phyloP scores from a whole-genome alignment of 2,888 invertebrate genomes.

The Leucophenga maculata region DNA sequence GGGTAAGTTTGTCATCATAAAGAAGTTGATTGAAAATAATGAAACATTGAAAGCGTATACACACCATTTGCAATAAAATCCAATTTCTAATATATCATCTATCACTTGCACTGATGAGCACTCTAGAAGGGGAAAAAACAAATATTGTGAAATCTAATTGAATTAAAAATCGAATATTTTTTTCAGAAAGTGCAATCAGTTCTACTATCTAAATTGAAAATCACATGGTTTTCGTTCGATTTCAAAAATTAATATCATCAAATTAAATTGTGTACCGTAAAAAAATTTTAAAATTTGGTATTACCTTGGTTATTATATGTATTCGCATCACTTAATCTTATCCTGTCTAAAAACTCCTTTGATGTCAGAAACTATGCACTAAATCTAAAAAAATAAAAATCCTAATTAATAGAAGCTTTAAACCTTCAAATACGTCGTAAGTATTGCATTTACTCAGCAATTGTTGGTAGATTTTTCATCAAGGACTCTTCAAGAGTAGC shows the following conservation, averaged over 20 bases:
- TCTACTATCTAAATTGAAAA: conserved; percentile 51
- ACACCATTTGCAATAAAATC: neutral
- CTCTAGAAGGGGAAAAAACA: neutral
- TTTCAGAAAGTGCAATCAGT: conserved; percentile 40
- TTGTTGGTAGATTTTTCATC: conserved; percentile 47
- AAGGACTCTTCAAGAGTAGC: conserved; percentile 58
- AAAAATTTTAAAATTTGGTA: no score
- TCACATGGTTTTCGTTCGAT: conserved; percentile 40
- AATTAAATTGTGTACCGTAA: neutral
- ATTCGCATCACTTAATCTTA: neutral
- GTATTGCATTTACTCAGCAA: conserved; percentile 31
- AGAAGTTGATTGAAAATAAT: conserved; percentile 20
- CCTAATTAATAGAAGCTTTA: neutral
- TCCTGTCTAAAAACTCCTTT: neutral
- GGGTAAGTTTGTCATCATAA: conserved; percentile 54
- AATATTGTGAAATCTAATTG: neutral
- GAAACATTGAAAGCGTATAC: conserved; percentile 9
- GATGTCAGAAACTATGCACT: neutral
- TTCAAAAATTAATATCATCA: conserved; percentile 39
- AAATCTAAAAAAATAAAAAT: conserved; percentile 9
- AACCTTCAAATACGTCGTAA: neutral
- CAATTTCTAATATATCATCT: no score
- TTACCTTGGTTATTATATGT: no score
- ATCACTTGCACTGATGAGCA: neutral
- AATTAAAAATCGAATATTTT: neutral